Evolutionary conservation across 2,797 vertebrate species (phyloP), one percentile per base, ranked within the genome.

Genomic region (Coregonus ussuriensis): DNA sequence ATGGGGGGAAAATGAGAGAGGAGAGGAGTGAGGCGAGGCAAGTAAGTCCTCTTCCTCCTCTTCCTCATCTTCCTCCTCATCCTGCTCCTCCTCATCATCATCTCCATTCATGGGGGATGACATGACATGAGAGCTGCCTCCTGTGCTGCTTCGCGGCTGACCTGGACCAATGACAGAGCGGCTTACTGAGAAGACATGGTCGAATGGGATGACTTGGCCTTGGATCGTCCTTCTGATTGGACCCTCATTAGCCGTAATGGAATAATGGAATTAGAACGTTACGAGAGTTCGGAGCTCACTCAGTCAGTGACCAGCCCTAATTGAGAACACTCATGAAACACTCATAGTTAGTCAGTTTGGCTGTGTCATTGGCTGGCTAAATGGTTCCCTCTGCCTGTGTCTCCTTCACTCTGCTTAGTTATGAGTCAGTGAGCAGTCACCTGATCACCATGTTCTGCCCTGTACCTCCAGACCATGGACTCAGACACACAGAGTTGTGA

Each of bases 191-290:
- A 77, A 79, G 73, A 47, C 41, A 47, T 11, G 41, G 41, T 47
- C 9, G 11, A 47, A 11, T 47, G 76, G 76, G 80, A 82, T 67
- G 77, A 82, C 74, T 79, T 82, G 72, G 86, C 82, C 77, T 69
- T 80, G 74, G 75, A 83, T 80, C 31, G 71, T 81, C 83, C 83
- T 82, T 76, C 76, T 83, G 68, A 84, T 83, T 81, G 75, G 81
- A 83, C 78, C n/a, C 82, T 91, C 84, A 88, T 89, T 89, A 88
- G 79, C 80, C 84, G 69, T 87, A 87, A 89, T 83, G 85, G 73
- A 85, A 85, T 86, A 87, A 89, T 84, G 85, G 73, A 85, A 85
- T 71, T 87, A 79, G 74, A 83, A 81, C 81, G 82, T 86, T 85
- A 41, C 41, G 41, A 41, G 41, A 41, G 41, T 9, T 9, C 7